Conservation (phyloP, 23 tunicate species). For the Trididemnum miniatum region DNA sequence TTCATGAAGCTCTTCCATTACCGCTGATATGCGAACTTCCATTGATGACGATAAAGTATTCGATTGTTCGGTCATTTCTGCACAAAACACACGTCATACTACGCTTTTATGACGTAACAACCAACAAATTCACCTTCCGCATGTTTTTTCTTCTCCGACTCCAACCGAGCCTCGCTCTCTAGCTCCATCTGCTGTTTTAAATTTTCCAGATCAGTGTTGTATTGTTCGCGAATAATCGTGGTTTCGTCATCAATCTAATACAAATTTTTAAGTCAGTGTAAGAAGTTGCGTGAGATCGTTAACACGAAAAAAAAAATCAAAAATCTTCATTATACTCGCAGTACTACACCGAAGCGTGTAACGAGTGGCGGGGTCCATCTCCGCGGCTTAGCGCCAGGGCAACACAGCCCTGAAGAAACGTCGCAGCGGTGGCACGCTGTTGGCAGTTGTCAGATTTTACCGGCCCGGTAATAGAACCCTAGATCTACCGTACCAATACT, state of each 20-base stretch:
- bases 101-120: background rate
- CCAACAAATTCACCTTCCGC: slow-evolving; percentile 35
- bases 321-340: too few species aligned
- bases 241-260: slow-evolving; percentile 79
- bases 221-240: slow-evolving; percentile 20
- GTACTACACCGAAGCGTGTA: too few species aligned
- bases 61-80: slow-evolving; percentile 57
- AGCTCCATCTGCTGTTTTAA: slow-evolving; percentile 41
- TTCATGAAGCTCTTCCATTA: slow-evolving; percentile 77
- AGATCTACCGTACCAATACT: too few species aligned
- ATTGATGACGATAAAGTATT: slow-evolving; percentile 58
- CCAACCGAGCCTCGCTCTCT: slow-evolving; percentile 45
- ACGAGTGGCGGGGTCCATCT: too few species aligned
- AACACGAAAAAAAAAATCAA: too few species aligned
- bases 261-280: too few species aligned
- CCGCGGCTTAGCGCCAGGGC: too few species aligned
- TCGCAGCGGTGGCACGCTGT: too few species aligned
- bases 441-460: too few species aligned
- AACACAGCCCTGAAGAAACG: too few species aligned
- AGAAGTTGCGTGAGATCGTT: too few species aligned
- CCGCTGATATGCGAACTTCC: slow-evolving; percentile 59
- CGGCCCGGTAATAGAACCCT: too few species aligned
- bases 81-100: background rate
- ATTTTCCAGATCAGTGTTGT: slow-evolving; percentile 30
- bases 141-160: slow-evolving; percentile 17